Base-by-base conservation (phyloP, 2,888 invertebrate genomes). In the Cetonia aurata region DNA sequence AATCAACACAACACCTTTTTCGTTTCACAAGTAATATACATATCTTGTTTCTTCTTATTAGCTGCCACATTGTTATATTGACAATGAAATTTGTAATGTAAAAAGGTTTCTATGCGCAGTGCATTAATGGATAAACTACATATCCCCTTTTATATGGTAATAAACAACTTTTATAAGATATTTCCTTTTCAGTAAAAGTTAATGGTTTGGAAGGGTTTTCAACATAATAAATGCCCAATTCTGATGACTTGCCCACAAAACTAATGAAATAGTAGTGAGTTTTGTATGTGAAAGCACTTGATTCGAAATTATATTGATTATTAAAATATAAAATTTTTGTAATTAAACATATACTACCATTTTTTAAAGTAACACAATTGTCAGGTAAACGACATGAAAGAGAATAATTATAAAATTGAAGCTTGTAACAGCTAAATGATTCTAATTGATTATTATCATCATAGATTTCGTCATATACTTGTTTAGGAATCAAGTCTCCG, bases 101-200 rank as follows among this genome's bases (percentile, higher is more conserved):
- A 37, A 37, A 37, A 37, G 8, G 37, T 37, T 44, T n/a, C 13
- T 44, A n/a, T 13, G 13, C 13, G 44, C 44, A n/a, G 12, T 48
- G 48, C 13, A n/a, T 10, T 48, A 48, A 17, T 48, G 48, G 48
- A 48, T 15, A 48, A 13, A 48, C 13, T 8, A 48, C 48, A 48
- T 15, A 48, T 6, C 48, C 48, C 6, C 13, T 15, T 48, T 48
- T 48, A 12, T 48, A 12, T 1, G 48, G 48, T 48, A 48, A 25
- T 25, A 25, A 25, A 25, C 25, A 25, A 25, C 25, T 25, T 25
- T 48, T n/a, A 6, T 48, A 15, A 48, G n/a, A 48, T 17, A 48
- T 17, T 10, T 10, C 13, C 12, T 13, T 48, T 6, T 15, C 6
- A 17, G 15, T 15, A 12, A 48, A 13, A n/a, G 48, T 17, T 4